Evolutionary conservation across 2,113 vertebrate species (phyloP), one percentile per base, ranked within the genome.

Genomic region (Microtus oregoni): DNA sequence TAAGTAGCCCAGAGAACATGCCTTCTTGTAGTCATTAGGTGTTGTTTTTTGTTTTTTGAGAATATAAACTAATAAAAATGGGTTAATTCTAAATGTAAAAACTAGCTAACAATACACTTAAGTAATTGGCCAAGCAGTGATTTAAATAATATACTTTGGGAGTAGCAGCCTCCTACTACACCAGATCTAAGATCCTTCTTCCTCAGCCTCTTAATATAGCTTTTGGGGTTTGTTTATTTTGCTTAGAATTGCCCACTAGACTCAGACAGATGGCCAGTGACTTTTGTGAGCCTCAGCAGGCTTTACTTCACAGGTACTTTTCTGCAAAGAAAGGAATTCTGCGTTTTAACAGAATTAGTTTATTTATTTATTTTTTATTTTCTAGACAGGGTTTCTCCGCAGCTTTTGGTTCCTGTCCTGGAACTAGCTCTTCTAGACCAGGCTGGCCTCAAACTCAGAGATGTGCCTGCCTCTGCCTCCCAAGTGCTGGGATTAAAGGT

Each of bases 301-400:
- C 77, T 96, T 96, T 95, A 61, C 35, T 52, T 87, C 28, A 38
- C 73, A 20, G 41, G 41, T 32, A n/a, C 47, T n/a, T 81, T 87
- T 85, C 77, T 79, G 47, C 20, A 79, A 35, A 79, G 47, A 79
- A 52, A 87, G 65, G 4, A 61, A 67, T 22, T 78, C 30, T 96
- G 24, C 26, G 83, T 91, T 91, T 86, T 75, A 5, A 78, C 52
- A 90, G 50, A 81, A 61, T 86, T 92, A 50, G 50, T 50, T 50
- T 12, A 12, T 50, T 50, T 12, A 1, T 38, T 72, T 72, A n/a
- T 19, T 38, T n/a, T 19, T n/a, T 73, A 12, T 50, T 50, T 50
- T 50, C 47, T 9, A 50, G 47, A 50, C 47, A 50, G 47, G 47
- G 47, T 47, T 47, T 47, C 47, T 47, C 47, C 7, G 47, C 47